A percentile compares a stretch with the other conserved stretches of the same genome.
phyloP scores from a whole-genome alignment of 2,888 invertebrate genomes.

The Acronicta leporina region DNA sequence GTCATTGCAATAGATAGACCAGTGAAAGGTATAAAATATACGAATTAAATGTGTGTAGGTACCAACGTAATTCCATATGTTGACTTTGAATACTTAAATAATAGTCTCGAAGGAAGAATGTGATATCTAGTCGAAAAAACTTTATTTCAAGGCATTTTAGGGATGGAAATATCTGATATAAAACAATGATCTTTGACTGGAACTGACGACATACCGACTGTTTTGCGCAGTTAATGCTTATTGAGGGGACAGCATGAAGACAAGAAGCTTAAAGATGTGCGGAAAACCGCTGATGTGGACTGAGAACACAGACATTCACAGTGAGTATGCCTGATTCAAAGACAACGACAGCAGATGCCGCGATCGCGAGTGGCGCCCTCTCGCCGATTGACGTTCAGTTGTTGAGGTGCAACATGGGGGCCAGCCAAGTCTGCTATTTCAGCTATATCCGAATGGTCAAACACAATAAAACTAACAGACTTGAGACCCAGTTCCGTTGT shows the following conservation, averaged over 20 bases:
- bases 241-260: conserved; percentile 18
- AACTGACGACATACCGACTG: conserved; percentile 23
- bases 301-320: conserved; percentile 22
- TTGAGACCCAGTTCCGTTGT: conserved; percentile 16
- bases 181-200: conserved; percentile 25
- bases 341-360: conserved; percentile 24
- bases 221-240: conserved; percentile 13
- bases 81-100: conserved; percentile 41
- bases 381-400: conserved; percentile 40
- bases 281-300: conserved; percentile 21
- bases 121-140: conserved; percentile 49
- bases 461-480: no score
- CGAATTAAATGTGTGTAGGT: conserved; percentile 42
- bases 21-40: conserved; percentile 39
- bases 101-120: conserved; percentile 44
- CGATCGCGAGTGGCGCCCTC: conserved; percentile 51
- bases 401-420: conserved; percentile 29
- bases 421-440: no score
- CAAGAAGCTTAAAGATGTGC: conserved; percentile 8
- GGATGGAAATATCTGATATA: conserved; percentile 33
- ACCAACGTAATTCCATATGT: conserved; percentile 37
- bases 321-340: conserved; percentile 17
- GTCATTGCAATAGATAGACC: conserved; percentile 53
- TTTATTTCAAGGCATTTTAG: conserved; percentile 40
- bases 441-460: no score